Percentiles rank a stretch among this genome's conserved stretches.
phyloP scores from a whole-genome alignment of 2,888 invertebrate genomes.

The Parascotia fuliginaria region DNA sequence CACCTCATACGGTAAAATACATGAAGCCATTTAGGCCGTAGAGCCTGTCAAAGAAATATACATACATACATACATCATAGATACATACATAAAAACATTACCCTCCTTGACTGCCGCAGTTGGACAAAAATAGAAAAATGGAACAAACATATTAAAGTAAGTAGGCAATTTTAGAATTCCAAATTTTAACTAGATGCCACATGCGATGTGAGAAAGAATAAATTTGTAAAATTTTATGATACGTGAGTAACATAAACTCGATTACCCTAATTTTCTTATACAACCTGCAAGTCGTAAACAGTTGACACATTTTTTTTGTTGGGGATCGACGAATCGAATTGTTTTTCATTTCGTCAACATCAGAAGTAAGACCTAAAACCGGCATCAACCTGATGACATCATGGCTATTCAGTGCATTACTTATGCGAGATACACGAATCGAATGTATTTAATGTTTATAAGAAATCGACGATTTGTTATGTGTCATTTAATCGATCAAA shows the following conservation, averaged over 20 bases:
- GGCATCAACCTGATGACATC: slow-evolving; percentile 34
- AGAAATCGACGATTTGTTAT: slow-evolving; percentile 20
- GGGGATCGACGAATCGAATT: slow-evolving; percentile 6
- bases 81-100: no score
- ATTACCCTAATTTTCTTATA: slow-evolving; percentile 7
- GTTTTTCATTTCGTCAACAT: slow-evolving; percentile 5
- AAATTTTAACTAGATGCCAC: no score
- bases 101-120: no score
- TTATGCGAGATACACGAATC: slow-evolving; percentile 18
- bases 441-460: slow-evolving; percentile 20
- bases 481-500: slow-evolving; percentile 18
- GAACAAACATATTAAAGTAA: no score
- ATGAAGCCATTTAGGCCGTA: no score
- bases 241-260: background rate
- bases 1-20: no score
- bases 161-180: no score
- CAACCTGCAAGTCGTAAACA: slow-evolving; percentile 2
- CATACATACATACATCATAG: no score
- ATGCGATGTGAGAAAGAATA: no score
- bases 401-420: slow-evolving; percentile 34
- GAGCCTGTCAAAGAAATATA: no score
- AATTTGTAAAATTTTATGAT: no score
- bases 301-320: slow-evolving; percentile 9
- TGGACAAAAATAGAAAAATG: no score
- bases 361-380: slow-evolving; percentile 16